Percentiles rank a stretch among this genome's conserved stretches.
Evolutionary conservation across 1,140 invertebrate genomes (phyloP).

Genomic region (Ectropis grisescens): DNA sequence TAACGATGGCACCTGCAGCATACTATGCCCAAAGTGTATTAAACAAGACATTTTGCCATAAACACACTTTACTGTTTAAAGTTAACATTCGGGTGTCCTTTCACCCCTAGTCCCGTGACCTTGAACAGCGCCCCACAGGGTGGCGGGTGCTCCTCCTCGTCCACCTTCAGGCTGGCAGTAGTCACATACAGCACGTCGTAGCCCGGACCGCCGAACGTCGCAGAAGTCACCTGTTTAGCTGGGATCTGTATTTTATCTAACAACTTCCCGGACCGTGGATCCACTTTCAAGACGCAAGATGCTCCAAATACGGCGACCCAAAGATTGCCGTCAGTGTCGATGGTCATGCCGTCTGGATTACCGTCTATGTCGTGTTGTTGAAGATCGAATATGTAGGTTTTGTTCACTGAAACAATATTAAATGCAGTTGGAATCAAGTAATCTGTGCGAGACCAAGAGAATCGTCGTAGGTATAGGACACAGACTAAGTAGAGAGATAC

Average conservation of each 20-base stretch:
- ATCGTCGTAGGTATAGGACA: no score
- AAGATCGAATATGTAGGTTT: no score
- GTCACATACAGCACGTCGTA: not conserved
- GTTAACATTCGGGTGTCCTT: not conserved
- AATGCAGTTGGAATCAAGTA: no score
- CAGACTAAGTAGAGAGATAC: no score
- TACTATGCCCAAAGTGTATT: no score
- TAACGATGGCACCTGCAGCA: no score
- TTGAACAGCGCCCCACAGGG: not conserved
- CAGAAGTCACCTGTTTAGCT: not conserved
- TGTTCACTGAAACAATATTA: no score
- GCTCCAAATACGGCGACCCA: constrained; percentile 81
- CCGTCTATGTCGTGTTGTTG: constrained; percentile 65
- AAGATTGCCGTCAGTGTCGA: constrained; percentile 79
- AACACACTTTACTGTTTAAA: not conserved
- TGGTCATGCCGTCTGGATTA: constrained; percentile 82
- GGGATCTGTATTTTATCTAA: not conserved
- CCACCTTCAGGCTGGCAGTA: not conserved
- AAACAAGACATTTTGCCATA: no score
- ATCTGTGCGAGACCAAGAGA: no score
- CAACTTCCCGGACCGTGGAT: not conserved
- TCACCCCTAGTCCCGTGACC: not conserved
- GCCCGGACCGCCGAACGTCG: not conserved
- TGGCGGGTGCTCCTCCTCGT: not conserved
- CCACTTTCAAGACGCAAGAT: not conserved